Conservation (phyloP, 2,797 vertebrate species). For the Babyrousa celebensis region DNA sequence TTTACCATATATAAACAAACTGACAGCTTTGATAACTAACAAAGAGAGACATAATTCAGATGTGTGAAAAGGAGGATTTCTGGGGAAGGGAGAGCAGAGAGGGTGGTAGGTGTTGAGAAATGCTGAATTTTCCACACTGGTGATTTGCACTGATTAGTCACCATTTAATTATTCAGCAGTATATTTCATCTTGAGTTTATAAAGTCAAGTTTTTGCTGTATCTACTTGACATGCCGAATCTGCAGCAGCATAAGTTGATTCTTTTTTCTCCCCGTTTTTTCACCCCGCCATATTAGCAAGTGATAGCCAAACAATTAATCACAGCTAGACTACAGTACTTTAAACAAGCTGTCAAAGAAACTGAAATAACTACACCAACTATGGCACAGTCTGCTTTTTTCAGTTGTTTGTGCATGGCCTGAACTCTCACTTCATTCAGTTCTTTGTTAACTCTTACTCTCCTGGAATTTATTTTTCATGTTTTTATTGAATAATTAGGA, state of each 20-base stretch:
- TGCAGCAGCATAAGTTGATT: conserved; percentile 5
- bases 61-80: background rate
- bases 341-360: conserved; percentile 76
- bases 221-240: conserved; percentile 31
- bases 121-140: conserved; percentile 38
- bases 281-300: conserved; percentile 72
- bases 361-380: conserved; percentile 77
- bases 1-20: conserved; percentile 59
- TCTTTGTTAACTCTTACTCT: conserved; percentile 68
- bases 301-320: conserved; percentile 82
- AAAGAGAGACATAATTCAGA: conserved; percentile 53
- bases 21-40: conserved; percentile 35
- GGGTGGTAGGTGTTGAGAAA: background rate
- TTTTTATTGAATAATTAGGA: conserved; percentile 50
- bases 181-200: conserved; percentile 68
- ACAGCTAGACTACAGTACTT: conserved; percentile 46
- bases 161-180: conserved; percentile 72
- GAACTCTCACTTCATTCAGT: conserved; percentile 61
- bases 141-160: conserved; percentile 57
- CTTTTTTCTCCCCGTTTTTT: background rate
- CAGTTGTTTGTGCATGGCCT: conserved; percentile 51
- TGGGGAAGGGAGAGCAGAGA: background rate
- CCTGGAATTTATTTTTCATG: conserved; percentile 24
- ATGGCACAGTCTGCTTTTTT: conserved; percentile 78
- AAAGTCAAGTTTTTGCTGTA: conserved; percentile 16